These are phyloP conservation scores for Burhinus oedicnemus DNA, from an alignment of 2,113 vertebrate species.

Conservation along the genomic window DNA sequence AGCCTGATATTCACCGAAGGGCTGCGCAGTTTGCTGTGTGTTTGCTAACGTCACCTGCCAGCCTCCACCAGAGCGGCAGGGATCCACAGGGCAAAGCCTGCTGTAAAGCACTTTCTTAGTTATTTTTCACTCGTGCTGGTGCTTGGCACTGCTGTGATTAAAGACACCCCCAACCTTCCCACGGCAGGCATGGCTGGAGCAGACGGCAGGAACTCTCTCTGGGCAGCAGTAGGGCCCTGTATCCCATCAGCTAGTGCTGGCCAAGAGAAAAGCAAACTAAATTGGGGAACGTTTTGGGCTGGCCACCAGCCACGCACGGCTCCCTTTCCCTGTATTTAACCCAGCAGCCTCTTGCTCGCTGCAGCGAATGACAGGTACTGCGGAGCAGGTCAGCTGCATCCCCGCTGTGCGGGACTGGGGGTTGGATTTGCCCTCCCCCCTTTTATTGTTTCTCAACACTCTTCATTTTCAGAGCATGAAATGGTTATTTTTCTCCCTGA, in stretches of 20 bases:
- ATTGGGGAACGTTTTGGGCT: not conserved
- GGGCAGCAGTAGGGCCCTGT: not conserved
- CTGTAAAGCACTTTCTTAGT: not conserved
- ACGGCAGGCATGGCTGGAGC: rapidly evolving
- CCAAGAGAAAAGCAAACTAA: not conserved
- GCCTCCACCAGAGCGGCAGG: not conserved
- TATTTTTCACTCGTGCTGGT: not conserved
- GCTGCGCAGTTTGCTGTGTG: not conserved
- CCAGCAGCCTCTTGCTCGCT: not conserved
- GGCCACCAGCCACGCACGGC: not conserved
- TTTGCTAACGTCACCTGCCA: not conserved
- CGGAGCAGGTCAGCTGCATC: rapidly evolving
- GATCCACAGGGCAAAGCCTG: not conserved
- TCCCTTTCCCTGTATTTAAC: not conserved
- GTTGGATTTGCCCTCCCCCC: not conserved
- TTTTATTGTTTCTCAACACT: not conserved
- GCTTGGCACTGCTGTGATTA: not conserved
- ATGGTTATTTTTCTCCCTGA: constrained; percentile 45
- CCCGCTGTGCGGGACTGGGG: rapidly evolving
- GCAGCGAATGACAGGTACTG: rapidly evolving
- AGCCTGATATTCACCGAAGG: not conserved
- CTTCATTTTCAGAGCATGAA: constrained; percentile 30
- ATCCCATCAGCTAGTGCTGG: not conserved
- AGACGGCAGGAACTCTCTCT: not conserved
- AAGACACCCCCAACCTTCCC: not conserved